phyloP scores from a whole-genome alignment of 2,888 invertebrate species.

The Nemapogon koenigi region DNA sequence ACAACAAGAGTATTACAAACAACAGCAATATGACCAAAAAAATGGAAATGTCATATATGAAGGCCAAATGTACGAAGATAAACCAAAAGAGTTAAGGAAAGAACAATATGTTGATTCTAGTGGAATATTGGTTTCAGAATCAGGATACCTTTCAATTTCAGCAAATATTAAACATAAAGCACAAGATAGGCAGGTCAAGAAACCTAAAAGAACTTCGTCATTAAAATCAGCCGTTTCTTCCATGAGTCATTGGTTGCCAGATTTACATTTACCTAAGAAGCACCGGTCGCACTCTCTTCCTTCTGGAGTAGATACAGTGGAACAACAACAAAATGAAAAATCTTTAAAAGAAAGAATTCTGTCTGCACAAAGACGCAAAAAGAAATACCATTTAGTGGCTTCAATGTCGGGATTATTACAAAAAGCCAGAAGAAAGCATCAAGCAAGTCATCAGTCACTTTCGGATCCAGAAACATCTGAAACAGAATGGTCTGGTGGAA shows the following conservation, averaged over 20 bases:
- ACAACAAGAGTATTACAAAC: conserved; percentile 60
- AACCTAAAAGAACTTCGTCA: conserved; percentile 75
- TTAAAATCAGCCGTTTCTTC: conserved; percentile 82
- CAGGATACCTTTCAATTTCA: conserved; percentile 79
- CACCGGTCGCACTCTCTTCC: conserved; percentile 85
- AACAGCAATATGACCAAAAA: conserved; percentile 60
- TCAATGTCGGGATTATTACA: conserved; percentile 86
- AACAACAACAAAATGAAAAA: conserved; percentile 56
- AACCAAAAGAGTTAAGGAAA: conserved; percentile 42
- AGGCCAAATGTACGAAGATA: conserved; percentile 32
- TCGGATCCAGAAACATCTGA: conserved; percentile 82
- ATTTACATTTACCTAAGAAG: conserved; percentile 77
- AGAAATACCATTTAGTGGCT: conserved; percentile 80
- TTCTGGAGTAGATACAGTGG: conserved; percentile 67
- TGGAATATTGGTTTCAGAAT: conserved; percentile 75
- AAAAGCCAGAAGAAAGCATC: conserved; percentile 78
- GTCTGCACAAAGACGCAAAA: conserved; percentile 69
- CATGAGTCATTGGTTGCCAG: conserved; percentile 82
- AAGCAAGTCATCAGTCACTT: conserved; percentile 68
- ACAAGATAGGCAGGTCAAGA: conserved; percentile 67
- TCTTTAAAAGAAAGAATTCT: conserved; percentile 50
- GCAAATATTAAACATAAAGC: conserved; percentile 65
- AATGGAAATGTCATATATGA: conserved; percentile 49
- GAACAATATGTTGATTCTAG: conserved; percentile 50
- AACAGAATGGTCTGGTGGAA: conserved; percentile 70